phyloP scores from a whole-genome alignment of 2,797 vertebrate genomes.

The Parauchenoglanis punctatus region DNA sequence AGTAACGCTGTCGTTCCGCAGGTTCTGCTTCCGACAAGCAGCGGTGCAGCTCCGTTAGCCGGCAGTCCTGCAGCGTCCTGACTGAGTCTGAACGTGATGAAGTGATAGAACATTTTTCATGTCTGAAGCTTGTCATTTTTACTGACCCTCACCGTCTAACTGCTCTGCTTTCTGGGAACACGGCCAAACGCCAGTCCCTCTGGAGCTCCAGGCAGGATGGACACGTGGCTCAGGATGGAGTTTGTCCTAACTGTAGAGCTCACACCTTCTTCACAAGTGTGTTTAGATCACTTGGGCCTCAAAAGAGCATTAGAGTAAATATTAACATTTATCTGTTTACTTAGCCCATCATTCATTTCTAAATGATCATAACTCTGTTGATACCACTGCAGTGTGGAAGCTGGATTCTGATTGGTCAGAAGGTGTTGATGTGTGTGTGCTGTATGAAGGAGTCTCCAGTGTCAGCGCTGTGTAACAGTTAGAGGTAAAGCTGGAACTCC shows the following conservation, averaged over 20 bases:
- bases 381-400: background rate
- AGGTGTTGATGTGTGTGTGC: background rate
- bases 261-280: background rate
- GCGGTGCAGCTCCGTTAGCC: background rate
- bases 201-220: background rate
- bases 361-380: background rate
- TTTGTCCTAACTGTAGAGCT: background rate
- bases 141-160: background rate
- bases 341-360: background rate
- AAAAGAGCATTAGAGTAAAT: background rate
- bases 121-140: background rate
- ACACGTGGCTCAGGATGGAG: background rate
- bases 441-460: conserved; percentile 3
- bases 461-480: background rate
- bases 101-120: conserved; percentile 1
- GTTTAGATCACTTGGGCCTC: background rate
- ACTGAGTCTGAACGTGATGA: background rate
- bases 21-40: background rate
- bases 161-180: background rate
- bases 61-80: background rate
- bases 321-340: background rate
- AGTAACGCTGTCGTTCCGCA: background rate
- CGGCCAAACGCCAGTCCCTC: background rate
- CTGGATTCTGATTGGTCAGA: background rate
- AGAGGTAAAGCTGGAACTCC: background rate